A percentile compares a stretch with the other conserved stretches of the same genome.
These are phyloP conservation scores for Tragulus kanchil DNA, from an alignment of 2,113 vertebrate genomes.

Conservation along the genomic window DNA sequence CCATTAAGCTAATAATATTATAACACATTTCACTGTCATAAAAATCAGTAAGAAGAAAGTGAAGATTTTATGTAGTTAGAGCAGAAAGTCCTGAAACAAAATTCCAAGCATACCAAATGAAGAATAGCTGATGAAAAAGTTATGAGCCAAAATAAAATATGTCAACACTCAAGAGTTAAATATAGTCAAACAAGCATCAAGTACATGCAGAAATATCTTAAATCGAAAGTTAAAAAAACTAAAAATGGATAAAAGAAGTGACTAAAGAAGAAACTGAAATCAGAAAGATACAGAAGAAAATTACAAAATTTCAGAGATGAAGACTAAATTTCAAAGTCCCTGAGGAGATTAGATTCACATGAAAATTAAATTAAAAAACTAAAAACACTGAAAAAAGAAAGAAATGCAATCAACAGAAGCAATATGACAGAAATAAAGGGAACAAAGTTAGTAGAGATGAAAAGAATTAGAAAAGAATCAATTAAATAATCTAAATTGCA, in stretches of 20 bases:
- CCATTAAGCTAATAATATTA: slow-evolving; percentile 16
- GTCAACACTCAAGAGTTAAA: not conserved
- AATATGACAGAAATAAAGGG: not conserved
- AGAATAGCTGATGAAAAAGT: not conserved
- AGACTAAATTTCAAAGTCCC: not conserved
- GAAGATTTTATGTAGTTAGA: not conserved
- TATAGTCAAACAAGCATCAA: not conserved
- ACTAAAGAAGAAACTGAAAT: not conserved
- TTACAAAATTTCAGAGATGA: not conserved
- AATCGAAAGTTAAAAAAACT: not conserved
- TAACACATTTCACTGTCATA: not conserved
- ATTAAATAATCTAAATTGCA: not conserved
- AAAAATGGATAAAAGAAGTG: not conserved
- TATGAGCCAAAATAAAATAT: not conserved
- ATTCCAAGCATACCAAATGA: not conserved
- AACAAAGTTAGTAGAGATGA: not conserved
- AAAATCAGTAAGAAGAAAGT: not conserved
- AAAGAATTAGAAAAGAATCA: not conserved
- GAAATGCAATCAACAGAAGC: not conserved
- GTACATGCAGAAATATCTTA: not conserved
- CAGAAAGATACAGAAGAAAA: not conserved
- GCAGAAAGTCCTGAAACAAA: not conserved
- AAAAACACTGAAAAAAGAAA: not conserved
- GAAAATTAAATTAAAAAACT: not conserved
- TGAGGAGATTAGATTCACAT: not conserved